These are phyloP conservation scores for Poecilia picta DNA, from an alignment of 2,797 vertebrate species.

Conservation along the genomic window DNA sequence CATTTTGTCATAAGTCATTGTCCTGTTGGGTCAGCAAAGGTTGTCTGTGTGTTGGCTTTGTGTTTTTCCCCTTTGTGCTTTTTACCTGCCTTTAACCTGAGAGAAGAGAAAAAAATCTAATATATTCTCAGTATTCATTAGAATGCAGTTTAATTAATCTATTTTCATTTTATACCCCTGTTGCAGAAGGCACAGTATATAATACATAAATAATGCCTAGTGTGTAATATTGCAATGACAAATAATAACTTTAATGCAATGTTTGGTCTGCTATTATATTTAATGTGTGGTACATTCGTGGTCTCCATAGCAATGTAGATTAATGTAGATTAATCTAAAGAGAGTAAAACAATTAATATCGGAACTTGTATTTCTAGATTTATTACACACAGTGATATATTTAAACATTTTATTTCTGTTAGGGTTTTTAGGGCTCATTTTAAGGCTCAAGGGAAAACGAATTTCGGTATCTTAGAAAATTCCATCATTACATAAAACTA, in stretches of 20 bases:
- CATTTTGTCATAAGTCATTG: background rate
- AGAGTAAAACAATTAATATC: background rate
- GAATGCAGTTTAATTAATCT: background rate
- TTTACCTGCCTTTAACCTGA: background rate
- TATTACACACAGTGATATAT: background rate
- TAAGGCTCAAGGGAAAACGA: too few relatives aligned
- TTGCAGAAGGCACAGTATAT: background rate
- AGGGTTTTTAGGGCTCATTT: background rate
- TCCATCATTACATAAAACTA: background rate
- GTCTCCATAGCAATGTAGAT: background rate
- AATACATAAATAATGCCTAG: background rate
- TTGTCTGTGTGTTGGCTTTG: background rate
- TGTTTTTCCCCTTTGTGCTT: background rate
- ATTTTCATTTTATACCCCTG: background rate
- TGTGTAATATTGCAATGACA: background rate
- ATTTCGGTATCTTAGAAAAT: background rate
- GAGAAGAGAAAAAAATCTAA: background rate
- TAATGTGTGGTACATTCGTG: background rate
- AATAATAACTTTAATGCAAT: background rate
- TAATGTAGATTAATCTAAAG: background rate
- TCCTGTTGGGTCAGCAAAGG: background rate
- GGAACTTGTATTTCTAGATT: background rate
- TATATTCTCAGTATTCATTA: background rate
- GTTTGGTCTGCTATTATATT: background rate
- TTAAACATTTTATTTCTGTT: background rate